Evolutionary conservation across 2,888 invertebrate species (phyloP), one percentile per base, ranked within the genome.

Genomic region (Drosophila acutilabella): DNA sequence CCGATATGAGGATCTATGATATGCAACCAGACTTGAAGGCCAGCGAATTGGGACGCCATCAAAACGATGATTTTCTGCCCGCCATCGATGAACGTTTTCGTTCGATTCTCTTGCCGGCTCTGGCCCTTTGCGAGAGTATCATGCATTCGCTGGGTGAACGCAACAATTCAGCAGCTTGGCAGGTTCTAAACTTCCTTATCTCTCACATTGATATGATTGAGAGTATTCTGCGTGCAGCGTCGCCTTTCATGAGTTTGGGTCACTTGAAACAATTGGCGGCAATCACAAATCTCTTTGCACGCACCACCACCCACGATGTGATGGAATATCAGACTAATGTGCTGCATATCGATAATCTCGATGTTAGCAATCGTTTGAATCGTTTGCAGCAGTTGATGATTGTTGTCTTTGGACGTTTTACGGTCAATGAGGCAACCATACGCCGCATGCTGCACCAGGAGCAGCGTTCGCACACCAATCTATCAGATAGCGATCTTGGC

Each of bases 181-280:
- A 97, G 93, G 95, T 98, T 52, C 94, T 96, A 83, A 95, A 96
- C 81, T 96, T 97, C 82, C 91, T 98, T 45, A 94, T 97, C 54
- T 95, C 96, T 62, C 97, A 98, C 91, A 93, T 96, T 54, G 97
- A 98, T 86, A 95, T 96, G 64, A 94, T 98, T 61, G 96, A 96
- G 85, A 94, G 95, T 80, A 95, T 97, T 54, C 93, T 98, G 52
- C 94, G 97, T 70, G 95, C 95, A 44, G 95, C 95, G 0, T 93
- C 93, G 75, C 95, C 96, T 0, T 94, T 93, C 58, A 94, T 96
- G 7, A 94, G 95, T 1, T 88, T 94, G 2, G 94, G 95, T 0
- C 94, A 95, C 23, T 92, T 98, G 30, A 93, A 95, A 74, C 97
- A 98, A 91, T 93, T 97, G 45, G 95, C 97, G 4, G 94, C 95